A percentile compares a stretch with the other conserved stretches of the same genome.
Conservation (phyloP, 2,113 vertebrate species). For the Sinocyclocheilus maitianheensis region DNA sequence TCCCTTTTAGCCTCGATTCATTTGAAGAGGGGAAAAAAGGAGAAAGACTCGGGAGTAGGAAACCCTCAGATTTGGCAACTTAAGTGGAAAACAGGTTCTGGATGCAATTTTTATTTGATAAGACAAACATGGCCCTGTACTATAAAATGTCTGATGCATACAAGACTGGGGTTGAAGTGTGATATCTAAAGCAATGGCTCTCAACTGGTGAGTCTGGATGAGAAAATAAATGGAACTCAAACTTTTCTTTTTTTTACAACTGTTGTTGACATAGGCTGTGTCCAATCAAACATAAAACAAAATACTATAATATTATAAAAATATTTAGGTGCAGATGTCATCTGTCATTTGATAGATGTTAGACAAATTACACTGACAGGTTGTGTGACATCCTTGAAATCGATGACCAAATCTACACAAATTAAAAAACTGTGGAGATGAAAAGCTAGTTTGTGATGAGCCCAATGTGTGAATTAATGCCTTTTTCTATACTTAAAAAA, state of each 20-base stretch:
- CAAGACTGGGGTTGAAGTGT: neutral
- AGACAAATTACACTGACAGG: neutral
- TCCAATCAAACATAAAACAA: neutral
- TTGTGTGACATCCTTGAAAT: neutral
- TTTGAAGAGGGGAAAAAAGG: conserved; percentile 19
- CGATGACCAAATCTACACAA: neutral
- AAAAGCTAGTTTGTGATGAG: neutral
- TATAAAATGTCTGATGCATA: conserved; percentile 44
- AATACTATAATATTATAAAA: no score
- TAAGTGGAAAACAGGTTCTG: conserved; percentile 51
- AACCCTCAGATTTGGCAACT: conserved; percentile 35
- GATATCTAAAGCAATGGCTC: conserved; percentile 18
- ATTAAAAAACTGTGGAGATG: neutral
- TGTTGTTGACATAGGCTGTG: neutral
- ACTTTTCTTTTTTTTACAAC: neutral
- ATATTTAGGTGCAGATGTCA: neutral
- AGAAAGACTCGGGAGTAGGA: conserved; percentile 18
- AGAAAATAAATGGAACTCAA: neutral
- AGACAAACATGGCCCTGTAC: conserved; percentile 42
- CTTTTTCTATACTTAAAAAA: neutral
- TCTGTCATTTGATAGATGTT: neutral
- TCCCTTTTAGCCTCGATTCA: conserved; percentile 37
- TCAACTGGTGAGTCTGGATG: neutral
- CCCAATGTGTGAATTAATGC: neutral
- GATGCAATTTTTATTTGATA: conserved; percentile 54